phyloP scores from a whole-genome alignment of 2,113 vertebrate species.

The Petrocephalus microphthalmus region DNA sequence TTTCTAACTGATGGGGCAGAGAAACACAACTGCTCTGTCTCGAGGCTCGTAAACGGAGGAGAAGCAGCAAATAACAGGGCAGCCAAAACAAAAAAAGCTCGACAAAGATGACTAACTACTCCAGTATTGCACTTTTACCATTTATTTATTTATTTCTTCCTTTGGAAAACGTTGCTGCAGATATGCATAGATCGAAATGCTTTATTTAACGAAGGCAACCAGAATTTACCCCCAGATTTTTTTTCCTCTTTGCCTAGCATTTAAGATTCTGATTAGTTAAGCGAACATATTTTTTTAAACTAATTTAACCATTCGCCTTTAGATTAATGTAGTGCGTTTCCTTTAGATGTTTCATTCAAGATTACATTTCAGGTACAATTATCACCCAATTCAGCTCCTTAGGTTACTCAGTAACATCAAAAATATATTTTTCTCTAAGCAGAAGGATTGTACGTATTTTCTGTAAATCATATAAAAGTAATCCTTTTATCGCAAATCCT shows the following conservation, averaged over 20 bases:
- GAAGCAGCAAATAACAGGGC: constrained; percentile 39
- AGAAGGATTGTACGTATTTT: not conserved
- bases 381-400: not conserved
- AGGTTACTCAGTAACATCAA: constrained; percentile 13
- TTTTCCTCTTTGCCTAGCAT: constrained; percentile 18
- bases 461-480: not conserved
- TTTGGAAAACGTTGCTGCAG: not conserved
- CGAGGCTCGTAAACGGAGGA: constrained; percentile 41
- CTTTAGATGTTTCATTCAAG: not conserved
- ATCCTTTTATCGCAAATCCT: not conserved
- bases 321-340: not conserved
- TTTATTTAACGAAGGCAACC: constrained; percentile 32
- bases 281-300: constrained; percentile 23
- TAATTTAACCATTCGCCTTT: constrained; percentile 22
- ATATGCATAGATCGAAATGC: constrained; percentile 13
- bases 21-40: constrained; percentile 25
- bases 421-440: not conserved
- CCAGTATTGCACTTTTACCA: constrained; percentile 47
- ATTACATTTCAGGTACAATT: not conserved
- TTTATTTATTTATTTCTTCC: not conserved
- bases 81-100: constrained; percentile 40
- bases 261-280: constrained; percentile 26
- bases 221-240: constrained; percentile 1
- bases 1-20: constrained; percentile 39
- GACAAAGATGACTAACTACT: constrained; percentile 10